Base-by-base conservation (phyloP, 2,888 invertebrate genomes). In the Kuschelorhynchus macadamiae region DNA sequence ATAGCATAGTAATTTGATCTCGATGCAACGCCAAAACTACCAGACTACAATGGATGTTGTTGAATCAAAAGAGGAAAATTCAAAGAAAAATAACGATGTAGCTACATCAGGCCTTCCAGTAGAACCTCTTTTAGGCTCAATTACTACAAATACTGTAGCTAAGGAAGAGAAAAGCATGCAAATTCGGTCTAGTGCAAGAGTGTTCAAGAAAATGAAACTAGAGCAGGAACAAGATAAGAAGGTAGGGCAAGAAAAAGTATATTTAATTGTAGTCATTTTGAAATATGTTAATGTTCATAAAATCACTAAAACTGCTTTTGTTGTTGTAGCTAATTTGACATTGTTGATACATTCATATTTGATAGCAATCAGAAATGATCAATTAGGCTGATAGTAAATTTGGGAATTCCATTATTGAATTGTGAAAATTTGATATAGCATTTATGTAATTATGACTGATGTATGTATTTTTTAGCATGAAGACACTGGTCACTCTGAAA, bases 151-250 rank as follows among this genome's bases (percentile, higher is more conserved):
- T 68, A 75, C 79, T 8, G 82, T 83, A 61, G 80, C 81, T 17
- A 80, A 79, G 49, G 84, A 84, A 69, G 73, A 77, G 11, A 83
- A 81, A 72, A 80, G 80, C 50, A 86, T 76, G 81, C 88, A 78
- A 80, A 84, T 83, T 61, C 84, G 92, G 33, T 91, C 91, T 39
- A 92, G 92, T 82, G 92, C 92, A 0, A 86, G 93, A 70, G 93
- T 92, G 70, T 92, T 92, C 75, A 92, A 93, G 83, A 93, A 92
- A 81, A 87, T 92, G 82, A 87, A 89, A 74, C 85, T 91, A 44
- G 92, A 92, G 77, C 69, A 69, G 21, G 69, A 69, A 32, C 65
- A 49, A 52, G 67, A 71, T 47, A 67, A 63, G 63, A 71, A 70
- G 67, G 67, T 67, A 56, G 60, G 59, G 33, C 33, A 17, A 30